Conservation (phyloP, 2,797 vertebrate genomes). For the Cossypha caffra region DNA sequence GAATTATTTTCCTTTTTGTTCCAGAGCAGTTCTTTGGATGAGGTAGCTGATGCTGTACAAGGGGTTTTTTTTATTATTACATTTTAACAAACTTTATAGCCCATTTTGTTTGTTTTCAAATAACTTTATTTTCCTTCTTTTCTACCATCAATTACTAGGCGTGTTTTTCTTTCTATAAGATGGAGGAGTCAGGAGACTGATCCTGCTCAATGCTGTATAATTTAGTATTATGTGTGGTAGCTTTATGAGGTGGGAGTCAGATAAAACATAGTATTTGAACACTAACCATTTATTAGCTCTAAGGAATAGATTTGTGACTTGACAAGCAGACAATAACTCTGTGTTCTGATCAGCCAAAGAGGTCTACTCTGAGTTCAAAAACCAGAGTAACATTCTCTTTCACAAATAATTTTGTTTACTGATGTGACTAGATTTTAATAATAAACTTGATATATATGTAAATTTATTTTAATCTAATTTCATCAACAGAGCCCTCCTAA, state of each 20-base stretch:
- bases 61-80: slow-evolving; percentile 56
- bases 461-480: slow-evolving; percentile 83
- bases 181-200: slow-evolving; percentile 70
- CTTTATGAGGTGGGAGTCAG: slow-evolving; percentile 73
- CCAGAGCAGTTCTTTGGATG: slow-evolving; percentile 18
- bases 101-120: slow-evolving; percentile 79
- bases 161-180: slow-evolving; percentile 51
- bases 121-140: slow-evolving; percentile 77
- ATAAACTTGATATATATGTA: slow-evolving; percentile 83
- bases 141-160: slow-evolving; percentile 70
- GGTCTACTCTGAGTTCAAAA: slow-evolving; percentile 64
- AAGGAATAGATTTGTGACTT: slow-evolving; percentile 74
- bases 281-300: slow-evolving; percentile 74
- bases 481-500: slow-evolving; percentile 72
- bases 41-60: not conserved
- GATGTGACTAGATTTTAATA: slow-evolving; percentile 77
- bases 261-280: slow-evolving; percentile 73
- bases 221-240: slow-evolving; percentile 70
- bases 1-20: slow-evolving; percentile 60
- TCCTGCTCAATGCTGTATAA: slow-evolving; percentile 65
- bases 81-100: slow-evolving; percentile 82
- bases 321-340: slow-evolving; percentile 78
- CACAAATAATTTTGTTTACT: slow-evolving; percentile 77
- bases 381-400: slow-evolving; percentile 50
- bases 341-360: slow-evolving; percentile 73